These are phyloP conservation scores for Parapristionchus giblindavisi DNA, from an alignment of 2,888 invertebrate species.

Conservation along the genomic window DNA sequence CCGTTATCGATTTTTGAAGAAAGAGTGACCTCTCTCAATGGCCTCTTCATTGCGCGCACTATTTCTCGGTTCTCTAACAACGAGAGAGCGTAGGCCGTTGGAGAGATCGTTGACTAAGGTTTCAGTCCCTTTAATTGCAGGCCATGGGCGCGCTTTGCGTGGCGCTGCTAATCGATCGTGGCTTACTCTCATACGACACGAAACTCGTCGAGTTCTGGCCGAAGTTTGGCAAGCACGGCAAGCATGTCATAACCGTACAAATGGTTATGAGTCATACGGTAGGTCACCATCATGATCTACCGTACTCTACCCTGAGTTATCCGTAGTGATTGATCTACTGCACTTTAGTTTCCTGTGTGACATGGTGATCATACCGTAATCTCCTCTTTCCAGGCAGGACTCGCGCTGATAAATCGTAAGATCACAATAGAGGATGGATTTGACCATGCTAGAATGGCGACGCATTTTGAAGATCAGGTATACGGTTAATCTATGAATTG, in stretches of 20 bases:
- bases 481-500: no score
- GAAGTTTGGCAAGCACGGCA: constrained; percentile 71
- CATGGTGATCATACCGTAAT: neutral
- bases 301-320: neutral
- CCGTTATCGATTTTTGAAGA: no score
- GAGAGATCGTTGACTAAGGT: no score
- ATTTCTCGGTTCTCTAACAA: no score
- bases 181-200: constrained; percentile 69
- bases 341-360: neutral
- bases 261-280: constrained; percentile 58
- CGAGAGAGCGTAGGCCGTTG: no score
- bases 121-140: constrained; percentile 41
- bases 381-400: constrained; percentile 65
- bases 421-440: constrained; percentile 66
- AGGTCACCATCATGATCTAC: neutral
- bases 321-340: neutral
- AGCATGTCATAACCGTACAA: constrained; percentile 70
- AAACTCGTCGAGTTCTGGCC: constrained; percentile 71
- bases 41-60: no score
- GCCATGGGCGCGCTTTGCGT: constrained; percentile 62
- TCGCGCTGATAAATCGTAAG: constrained; percentile 68
- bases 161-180: constrained; percentile 70
- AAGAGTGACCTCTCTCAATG: no score
- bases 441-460: constrained; percentile 67
- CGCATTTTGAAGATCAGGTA: constrained; percentile 64